Evolutionary conservation across 1,140 invertebrate species (phyloP).

Genomic region (Lysiphlebus fabarum): DNA sequence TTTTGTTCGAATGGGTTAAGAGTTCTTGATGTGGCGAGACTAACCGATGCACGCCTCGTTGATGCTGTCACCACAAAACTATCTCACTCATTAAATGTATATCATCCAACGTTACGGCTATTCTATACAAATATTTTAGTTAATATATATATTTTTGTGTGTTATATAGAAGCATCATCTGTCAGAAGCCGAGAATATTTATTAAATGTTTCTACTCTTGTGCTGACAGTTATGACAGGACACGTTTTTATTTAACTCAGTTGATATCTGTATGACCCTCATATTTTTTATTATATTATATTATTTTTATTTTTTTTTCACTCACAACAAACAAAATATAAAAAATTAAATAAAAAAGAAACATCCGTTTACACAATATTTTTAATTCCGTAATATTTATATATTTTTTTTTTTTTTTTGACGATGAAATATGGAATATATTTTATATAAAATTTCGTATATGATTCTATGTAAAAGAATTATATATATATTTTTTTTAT

Average conservation of each 20-base stretch:
- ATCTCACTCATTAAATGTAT: constrained; percentile 40
- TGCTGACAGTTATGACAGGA: constrained; percentile 39
- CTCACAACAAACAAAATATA: not conserved
- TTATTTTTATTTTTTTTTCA: not conserved
- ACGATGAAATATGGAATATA: not conserved
- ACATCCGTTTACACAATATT: not conserved
- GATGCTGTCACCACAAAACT: constrained; percentile 47
- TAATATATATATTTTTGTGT: not conserved
- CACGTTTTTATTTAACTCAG: constrained; percentile 29
- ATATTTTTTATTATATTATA: constrained; percentile 6
- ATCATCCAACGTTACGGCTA: not conserved
- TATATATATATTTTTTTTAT: too few species aligned
- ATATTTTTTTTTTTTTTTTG: not conserved
- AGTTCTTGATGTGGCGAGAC: constrained; percentile 52
- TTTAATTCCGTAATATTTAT: not conserved
- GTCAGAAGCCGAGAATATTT: constrained; percentile 33
- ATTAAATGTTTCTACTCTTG: constrained; percentile 32
- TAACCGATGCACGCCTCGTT: constrained; percentile 54
- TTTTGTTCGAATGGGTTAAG: constrained; percentile 26
- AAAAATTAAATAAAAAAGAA: not conserved
- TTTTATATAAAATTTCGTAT: not conserved
- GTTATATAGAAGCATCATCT: not conserved
- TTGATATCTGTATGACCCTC: constrained; percentile 6
- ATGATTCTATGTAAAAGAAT: too few species aligned
- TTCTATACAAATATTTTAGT: not conserved